Percentiles rank a stretch among this genome's conserved stretches.
These are phyloP conservation scores for Leptopilina boulardi DNA, from an alignment of 1,140 invertebrate genomes.

Conservation along the genomic window DNA sequence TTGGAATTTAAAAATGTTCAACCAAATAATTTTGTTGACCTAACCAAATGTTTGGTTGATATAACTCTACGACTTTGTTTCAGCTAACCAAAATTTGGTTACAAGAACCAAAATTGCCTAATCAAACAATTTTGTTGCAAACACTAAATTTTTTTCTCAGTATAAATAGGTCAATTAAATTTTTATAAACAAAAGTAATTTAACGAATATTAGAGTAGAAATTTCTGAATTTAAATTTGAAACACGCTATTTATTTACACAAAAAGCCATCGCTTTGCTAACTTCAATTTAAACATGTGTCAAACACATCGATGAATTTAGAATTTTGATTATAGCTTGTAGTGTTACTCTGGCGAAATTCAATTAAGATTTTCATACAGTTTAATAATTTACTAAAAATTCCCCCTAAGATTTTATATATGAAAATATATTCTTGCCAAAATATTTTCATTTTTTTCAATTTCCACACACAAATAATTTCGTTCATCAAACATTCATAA, in stretches of 20 bases:
- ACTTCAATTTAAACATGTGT: conserved; percentile 27
- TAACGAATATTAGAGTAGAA: not conserved
- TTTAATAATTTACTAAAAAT: not conserved
- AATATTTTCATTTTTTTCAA: not conserved
- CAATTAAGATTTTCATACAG: conserved; percentile 8
- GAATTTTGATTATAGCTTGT: not conserved
- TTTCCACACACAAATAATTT: no score
- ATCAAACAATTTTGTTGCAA: no score
- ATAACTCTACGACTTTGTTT: no score
- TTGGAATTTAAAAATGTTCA: no score
- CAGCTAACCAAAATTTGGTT: no score
- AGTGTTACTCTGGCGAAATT: not conserved
- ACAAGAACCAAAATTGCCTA: no score
- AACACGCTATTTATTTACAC: conserved; percentile 6
- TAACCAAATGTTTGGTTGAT: no score
- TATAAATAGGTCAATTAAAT: no score
- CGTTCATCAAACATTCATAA: no score
- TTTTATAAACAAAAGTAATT: not conserved
- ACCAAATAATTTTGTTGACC: no score
- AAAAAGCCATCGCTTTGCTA: not conserved
- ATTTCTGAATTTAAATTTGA: not conserved
- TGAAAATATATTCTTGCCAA: not conserved
- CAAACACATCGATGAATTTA: conserved; percentile 8
- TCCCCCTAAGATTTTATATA: not conserved
- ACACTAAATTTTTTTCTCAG: no score